Evolutionary conservation across 2,888 invertebrate genomes (phyloP).

Genomic region (Nipponacmea schrenckii): DNA sequence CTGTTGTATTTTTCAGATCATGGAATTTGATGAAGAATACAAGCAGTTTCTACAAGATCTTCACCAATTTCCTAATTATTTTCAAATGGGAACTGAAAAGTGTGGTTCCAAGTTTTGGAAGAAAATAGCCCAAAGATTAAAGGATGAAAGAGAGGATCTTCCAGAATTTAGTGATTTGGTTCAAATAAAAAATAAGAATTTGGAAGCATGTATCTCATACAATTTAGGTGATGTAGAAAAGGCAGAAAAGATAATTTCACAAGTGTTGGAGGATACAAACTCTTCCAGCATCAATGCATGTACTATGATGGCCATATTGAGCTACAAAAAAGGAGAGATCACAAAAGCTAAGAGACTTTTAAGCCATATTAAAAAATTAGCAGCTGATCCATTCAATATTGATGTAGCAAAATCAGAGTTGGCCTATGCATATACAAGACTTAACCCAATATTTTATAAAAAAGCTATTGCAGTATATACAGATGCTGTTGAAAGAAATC

Average conservation of each 20-base stretch:
- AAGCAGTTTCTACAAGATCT: neutral
- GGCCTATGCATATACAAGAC: neutral
- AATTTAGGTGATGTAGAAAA: neutral
- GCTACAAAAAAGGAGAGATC: neutral
- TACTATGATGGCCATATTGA: neutral
- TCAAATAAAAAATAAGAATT: neutral
- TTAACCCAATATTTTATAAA: neutral
- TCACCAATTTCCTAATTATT: neutral
- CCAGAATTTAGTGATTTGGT: neutral
- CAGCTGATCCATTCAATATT: neutral
- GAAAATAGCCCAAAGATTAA: neutral
- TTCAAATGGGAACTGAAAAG: neutral
- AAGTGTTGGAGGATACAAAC: neutral
- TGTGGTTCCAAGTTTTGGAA: neutral
- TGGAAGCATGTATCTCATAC: neutral
- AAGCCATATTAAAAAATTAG: neutral
- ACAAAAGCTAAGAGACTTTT: neutral
- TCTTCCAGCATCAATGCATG: neutral
- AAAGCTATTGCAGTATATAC: neutral
- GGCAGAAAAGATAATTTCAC: neutral
- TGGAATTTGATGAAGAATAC: neutral
- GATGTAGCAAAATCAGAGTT: neutral
- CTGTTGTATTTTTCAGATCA: neutral
- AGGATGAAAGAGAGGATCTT: neutral
- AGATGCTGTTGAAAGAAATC: neutral